Conservation (phyloP, 2,888 invertebrate species). For the Gryllus longicercus region DNA sequence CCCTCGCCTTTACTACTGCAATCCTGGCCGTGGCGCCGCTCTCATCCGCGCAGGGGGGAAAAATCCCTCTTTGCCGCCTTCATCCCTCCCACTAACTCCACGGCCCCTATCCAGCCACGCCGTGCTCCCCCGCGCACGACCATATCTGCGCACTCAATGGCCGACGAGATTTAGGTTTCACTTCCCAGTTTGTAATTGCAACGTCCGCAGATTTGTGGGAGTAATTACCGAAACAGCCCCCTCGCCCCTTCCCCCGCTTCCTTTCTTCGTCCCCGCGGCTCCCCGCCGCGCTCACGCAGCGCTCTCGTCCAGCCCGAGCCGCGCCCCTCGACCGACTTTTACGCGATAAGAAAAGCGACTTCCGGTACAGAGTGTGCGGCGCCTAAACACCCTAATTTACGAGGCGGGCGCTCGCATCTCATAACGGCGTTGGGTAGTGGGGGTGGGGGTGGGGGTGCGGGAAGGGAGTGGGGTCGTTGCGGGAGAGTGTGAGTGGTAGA, state of each 20-base stretch:
- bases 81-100: too few species aligned
- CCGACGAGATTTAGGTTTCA: conserved; percentile 10
- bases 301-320: neutral
- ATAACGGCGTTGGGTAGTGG: neutral
- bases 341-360: conserved; percentile 17
- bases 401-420: neutral
- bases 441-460: neutral
- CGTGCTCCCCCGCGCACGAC: neutral
- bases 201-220: conserved; percentile 9
- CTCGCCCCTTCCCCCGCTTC: neutral
- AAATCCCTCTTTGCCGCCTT: too few species aligned
- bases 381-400: conserved; percentile 1
- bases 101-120: too few species aligned
- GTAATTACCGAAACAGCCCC: conserved; percentile 4
- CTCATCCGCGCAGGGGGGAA: too few species aligned
- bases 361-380: neutral
- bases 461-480: neutral
- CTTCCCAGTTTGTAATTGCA: conserved; percentile 10
- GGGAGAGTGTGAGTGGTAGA: neutral
- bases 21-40: too few species aligned
- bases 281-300: neutral
- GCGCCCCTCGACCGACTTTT: neutral
- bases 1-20: too few species aligned
- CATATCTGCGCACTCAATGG: neutral
- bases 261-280: neutral